Percentiles rank a stretch among this genome's conserved stretches.
Evolutionary conservation across 2,888 invertebrate species (phyloP).

Genomic region (Tanypteryx hageni): DNA sequence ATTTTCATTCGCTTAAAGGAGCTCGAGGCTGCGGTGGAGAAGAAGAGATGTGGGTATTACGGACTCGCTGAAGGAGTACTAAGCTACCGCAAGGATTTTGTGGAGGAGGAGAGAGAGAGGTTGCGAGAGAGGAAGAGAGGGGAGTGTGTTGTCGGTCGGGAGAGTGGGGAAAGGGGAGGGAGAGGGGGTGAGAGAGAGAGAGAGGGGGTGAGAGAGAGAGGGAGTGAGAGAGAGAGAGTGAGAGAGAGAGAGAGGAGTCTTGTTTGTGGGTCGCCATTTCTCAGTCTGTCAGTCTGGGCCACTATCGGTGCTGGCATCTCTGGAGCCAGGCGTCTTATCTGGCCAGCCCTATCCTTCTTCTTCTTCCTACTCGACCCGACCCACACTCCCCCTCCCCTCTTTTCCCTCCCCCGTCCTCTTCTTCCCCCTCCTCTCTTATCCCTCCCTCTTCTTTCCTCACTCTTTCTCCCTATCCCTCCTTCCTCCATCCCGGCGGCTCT

Average conservation of each 20-base stretch:
- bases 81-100: conserved; percentile 47
- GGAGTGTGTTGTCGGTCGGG: neutral
- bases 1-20: neutral
- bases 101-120: neutral
- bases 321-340: conserved; percentile 63
- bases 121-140: neutral
- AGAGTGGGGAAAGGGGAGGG: neutral
- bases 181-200: neutral
- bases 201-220: conserved; percentile 5
- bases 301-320: conserved; percentile 57
- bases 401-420: neutral
- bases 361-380: conserved; percentile 20
- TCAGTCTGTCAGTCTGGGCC: conserved; percentile 60
- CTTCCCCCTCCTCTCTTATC: neutral
- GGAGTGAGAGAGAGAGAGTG: neutral
- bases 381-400: neutral
- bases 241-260: conserved; percentile 44
- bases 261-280: conserved; percentile 63
- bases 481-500: neutral
- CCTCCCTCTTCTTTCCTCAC: neutral
- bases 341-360: conserved; percentile 56
- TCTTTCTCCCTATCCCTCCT: neutral
- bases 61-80: neutral
- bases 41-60: neutral
- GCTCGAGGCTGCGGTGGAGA: neutral